Base-by-base conservation (phyloP, 2,888 invertebrate species). In the Dicycla oo region DNA sequence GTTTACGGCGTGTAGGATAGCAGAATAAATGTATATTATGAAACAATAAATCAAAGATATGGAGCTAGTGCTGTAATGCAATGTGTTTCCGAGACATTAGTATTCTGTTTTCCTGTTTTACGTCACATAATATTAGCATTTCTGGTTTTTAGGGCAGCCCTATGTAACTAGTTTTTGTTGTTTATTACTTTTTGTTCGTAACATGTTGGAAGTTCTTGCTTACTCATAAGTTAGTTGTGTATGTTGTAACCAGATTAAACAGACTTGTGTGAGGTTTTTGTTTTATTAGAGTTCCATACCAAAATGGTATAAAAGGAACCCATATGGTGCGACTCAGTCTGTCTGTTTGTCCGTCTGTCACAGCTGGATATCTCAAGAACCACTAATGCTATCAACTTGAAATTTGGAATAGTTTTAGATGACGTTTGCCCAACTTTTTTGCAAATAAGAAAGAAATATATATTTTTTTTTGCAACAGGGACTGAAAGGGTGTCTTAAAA, bases 1-100 rank as follows among this genome's bases (percentile, higher is more conserved):
- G 87, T 88, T 89, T 89, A 88, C 79, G 82, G 88, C 75, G 69
- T 80, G 83, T 79, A 69, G 83, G 78, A 87, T 84, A 82, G 77
- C 77, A 79, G 84, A 87, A 87, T 86, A 82, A 84, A 87, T 76
- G 77, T 73, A 68, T 82, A 80, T 85, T 85, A 85, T 72, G 78
- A 75, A 77, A 82, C 82, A 84, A 85, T 88, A 87, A 87, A 88
- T 88, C 86, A 86, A 69, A 65, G 72, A 63, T 78, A 79, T 81
- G 77, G 70, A 75, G 66, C 73, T 74, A 69, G 78, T 78, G 73
- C 79, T 72, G 75, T 82, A 83, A 80, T 83, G 84, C 84, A 82
- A 72, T 80, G 75, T 81, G 78, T 86, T 86, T 82, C 86, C 84
- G 77, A 67, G 54, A 76, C 82, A 78, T 85, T 78, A 81, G 74